Conservation (phyloP, 2,888 invertebrate genomes). For the Linnaemya vulpina region DNA sequence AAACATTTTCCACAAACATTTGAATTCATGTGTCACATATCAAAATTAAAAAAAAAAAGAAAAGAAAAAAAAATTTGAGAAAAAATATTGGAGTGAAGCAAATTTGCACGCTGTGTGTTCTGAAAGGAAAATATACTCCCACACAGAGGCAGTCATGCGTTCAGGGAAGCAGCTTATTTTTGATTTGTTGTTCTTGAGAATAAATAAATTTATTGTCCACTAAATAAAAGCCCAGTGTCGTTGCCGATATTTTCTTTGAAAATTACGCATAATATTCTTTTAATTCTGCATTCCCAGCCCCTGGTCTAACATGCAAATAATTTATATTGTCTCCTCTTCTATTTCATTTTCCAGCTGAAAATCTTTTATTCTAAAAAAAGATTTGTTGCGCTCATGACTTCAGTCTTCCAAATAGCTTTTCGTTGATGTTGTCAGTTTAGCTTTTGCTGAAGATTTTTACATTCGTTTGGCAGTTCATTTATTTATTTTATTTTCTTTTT, state of each 20-base stretch:
- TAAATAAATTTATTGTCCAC: neutral
- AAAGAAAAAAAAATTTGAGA: too few relatives aligned
- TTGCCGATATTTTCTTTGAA: neutral
- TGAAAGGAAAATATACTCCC: neutral
- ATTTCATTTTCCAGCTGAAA: neutral
- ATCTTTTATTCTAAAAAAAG: neutral
- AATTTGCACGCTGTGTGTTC: neutral
- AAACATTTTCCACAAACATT: constrained; percentile 77
- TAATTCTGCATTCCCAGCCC: too few relatives aligned
- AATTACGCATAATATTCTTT: neutral
- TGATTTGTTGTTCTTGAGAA: neutral
- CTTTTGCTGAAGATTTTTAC: constrained; percentile 19
- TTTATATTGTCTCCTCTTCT: neutral
- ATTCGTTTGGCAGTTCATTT: neutral
- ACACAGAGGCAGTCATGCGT: too few relatives aligned
- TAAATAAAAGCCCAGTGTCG: neutral
- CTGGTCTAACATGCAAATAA: neutral
- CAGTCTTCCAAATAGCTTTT: neutral
- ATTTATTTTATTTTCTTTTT: too few relatives aligned
- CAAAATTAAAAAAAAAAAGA: constrained; percentile 17
- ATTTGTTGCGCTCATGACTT: constrained; percentile 40
- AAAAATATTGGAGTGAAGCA: neutral
- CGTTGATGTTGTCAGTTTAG: neutral
- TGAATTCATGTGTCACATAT: constrained; percentile 68
- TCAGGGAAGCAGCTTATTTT: neutral